Evolutionary conservation across 2,113 vertebrate genomes (phyloP).

Genomic region (Dicrurus megarhynchus): DNA sequence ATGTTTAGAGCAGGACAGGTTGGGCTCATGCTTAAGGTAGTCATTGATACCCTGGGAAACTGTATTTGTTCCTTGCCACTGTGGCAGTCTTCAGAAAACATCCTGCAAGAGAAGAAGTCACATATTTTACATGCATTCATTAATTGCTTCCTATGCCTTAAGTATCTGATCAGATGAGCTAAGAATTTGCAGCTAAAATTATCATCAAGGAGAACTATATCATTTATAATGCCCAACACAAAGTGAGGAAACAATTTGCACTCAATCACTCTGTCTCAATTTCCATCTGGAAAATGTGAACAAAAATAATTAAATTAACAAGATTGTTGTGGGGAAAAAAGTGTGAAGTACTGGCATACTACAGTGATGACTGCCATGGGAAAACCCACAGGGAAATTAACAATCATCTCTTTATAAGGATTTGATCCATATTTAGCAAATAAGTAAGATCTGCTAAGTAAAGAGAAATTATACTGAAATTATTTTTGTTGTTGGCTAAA

Average conservation of each 20-base stretch:
- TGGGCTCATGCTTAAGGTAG: neutral
- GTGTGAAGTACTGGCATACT: neutral
- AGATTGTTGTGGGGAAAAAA: neutral
- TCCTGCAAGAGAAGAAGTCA: neutral
- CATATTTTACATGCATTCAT: neutral
- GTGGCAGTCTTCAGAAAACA: neutral
- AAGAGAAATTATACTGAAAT: neutral
- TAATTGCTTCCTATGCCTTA: slow-evolving; percentile 28
- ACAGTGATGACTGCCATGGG: neutral
- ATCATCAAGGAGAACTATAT: neutral
- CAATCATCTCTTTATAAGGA: neutral
- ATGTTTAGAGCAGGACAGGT: neutral
- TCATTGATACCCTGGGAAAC: neutral
- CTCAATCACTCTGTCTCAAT: neutral
- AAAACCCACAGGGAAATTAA: slow-evolving; percentile 3
- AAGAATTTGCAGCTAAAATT: slow-evolving; percentile 31
- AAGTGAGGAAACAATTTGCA: slow-evolving; percentile 15
- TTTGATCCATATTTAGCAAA: slow-evolving; percentile 6
- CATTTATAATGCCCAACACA: slow-evolving; percentile 17
- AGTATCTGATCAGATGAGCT: neutral
- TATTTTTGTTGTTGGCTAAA: neutral
- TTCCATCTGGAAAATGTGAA: slow-evolving; percentile 33
- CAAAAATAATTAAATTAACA: slow-evolving; percentile 31
- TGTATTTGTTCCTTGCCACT: neutral
- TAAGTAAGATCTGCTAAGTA: neutral